These are phyloP conservation scores for Xylophagus ater DNA, from an alignment of 2,888 invertebrate species.

Conservation along the genomic window DNA sequence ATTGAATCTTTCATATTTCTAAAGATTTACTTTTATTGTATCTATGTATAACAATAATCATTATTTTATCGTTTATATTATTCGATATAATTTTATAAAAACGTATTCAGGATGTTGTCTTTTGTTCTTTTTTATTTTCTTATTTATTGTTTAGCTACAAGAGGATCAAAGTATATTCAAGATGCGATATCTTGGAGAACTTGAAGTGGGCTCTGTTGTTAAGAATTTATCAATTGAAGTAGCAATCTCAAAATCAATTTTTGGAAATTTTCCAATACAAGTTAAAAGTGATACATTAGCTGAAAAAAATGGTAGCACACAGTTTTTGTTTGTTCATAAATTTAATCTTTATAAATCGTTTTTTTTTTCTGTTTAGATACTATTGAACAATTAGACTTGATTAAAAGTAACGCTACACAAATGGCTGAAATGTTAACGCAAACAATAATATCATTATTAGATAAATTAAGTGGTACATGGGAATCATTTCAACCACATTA, in stretches of 20 bases:
- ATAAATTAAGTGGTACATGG: conserved; percentile 32
- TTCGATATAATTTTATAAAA: too few species aligned
- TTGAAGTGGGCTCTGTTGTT: conserved; percentile 36
- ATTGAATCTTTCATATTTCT: conserved; percentile 7
- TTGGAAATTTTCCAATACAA: conserved; percentile 38
- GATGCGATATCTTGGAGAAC: conserved; percentile 39
- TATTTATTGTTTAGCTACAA: conserved; percentile 28
- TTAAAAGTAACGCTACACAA: conserved; percentile 34
- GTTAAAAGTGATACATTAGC: conserved; percentile 36
- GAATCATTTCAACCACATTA: conserved; percentile 30
- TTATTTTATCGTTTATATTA: too few species aligned
- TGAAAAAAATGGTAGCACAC: conserved; percentile 37
- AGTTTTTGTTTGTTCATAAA: too few species aligned
- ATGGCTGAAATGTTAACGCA: conserved; percentile 35
- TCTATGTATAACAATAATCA: too few species aligned
- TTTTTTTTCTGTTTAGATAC: too few species aligned
- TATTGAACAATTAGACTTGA: conserved; percentile 35
- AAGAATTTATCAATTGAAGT: conserved; percentile 39
- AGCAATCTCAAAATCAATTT: conserved; percentile 36
- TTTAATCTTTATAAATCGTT: too few species aligned
- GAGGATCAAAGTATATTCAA: conserved; percentile 38
- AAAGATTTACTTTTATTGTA: background rate
- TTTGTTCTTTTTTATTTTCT: background rate
- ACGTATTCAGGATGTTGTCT: too few species aligned
- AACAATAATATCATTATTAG: conserved; percentile 31